Evolutionary conservation across 2,888 invertebrate species (phyloP).

Genomic region (Xestia c-nigrum): DNA sequence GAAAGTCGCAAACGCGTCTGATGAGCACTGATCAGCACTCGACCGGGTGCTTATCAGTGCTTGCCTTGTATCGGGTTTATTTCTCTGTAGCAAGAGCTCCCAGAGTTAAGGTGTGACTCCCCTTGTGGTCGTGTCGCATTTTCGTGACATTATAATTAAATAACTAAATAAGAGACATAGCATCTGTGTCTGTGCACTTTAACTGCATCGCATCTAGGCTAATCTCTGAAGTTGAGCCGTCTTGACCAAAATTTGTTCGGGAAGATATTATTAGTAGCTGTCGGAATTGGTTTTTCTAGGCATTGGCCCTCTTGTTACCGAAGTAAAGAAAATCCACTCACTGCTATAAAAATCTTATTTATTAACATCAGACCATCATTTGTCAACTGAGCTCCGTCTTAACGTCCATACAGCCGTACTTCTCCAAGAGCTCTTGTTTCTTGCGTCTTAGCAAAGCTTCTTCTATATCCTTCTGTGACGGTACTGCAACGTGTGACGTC

Average conservation of each 20-base stretch:
- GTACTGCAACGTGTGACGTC: constrained; percentile 95
- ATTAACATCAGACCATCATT: constrained; percentile 11
- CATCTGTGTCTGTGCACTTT: not conserved
- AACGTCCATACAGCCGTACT: constrained; percentile 92
- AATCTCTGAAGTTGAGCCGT: not conserved
- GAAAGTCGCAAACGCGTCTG: too few relatives aligned
- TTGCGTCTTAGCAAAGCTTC: constrained; percentile 97
- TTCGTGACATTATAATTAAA: not conserved
- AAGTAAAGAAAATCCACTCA: not conserved
- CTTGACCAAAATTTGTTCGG: not conserved
- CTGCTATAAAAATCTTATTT: constrained; percentile 25
- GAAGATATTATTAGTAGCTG: not conserved
- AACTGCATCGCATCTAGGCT: not conserved
- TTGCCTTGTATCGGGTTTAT: too few relatives aligned
- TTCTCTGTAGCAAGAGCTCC: not conserved
- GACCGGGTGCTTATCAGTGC: too few relatives aligned
- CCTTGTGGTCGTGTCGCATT: not conserved
- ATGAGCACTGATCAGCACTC: too few relatives aligned
- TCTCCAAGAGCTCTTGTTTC: constrained; percentile 97
- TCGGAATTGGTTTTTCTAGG: not conserved
- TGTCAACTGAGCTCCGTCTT: constrained; percentile 85
- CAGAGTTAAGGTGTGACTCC: not conserved
- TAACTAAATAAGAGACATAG: too few relatives aligned
- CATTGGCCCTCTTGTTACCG: not conserved
- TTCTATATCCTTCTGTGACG: constrained; percentile 98